Conservation (phyloP, 2,888 invertebrate species). For the Leptinotarsa haldemani region DNA sequence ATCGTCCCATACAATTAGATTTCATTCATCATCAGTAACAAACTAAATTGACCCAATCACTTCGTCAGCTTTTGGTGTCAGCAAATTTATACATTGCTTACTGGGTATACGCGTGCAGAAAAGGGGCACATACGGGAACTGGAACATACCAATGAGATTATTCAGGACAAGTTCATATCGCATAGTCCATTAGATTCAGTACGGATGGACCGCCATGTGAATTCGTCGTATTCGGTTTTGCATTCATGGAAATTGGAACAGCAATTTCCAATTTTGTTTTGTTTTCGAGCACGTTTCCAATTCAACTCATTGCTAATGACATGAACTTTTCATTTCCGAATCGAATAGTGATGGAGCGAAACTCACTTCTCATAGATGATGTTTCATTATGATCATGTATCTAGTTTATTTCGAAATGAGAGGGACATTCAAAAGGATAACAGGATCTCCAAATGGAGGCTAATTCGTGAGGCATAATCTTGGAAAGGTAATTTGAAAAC, state of each 20-base stretch:
- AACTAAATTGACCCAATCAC: no score
- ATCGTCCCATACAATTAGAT: no score
- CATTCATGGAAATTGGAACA: constrained; percentile 11
- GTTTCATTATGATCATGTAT: no score
- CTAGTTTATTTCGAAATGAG: no score
- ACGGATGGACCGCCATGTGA: background rate
- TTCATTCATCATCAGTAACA: no score
- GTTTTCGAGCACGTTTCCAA: constrained; percentile 3
- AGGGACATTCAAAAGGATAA: no score
- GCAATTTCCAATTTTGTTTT: background rate
- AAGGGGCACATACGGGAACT: background rate
- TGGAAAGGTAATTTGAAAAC: no score
- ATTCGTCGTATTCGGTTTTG: background rate
- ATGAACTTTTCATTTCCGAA: constrained; percentile 6
- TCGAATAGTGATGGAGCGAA: background rate
- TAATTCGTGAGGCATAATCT: no score
- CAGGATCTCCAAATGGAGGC: no score
- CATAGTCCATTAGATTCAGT: constrained; percentile 13
- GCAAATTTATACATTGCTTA: background rate
- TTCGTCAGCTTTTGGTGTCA: background rate
- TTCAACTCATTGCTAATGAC: background rate
- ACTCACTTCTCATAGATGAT: background rate
- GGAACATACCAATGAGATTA: constrained; percentile 6
- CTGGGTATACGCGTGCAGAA: background rate
- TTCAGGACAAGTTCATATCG: constrained; percentile 4